Conservation (phyloP, 2,797 vertebrate genomes). For the Numenius phaeopus region DNA sequence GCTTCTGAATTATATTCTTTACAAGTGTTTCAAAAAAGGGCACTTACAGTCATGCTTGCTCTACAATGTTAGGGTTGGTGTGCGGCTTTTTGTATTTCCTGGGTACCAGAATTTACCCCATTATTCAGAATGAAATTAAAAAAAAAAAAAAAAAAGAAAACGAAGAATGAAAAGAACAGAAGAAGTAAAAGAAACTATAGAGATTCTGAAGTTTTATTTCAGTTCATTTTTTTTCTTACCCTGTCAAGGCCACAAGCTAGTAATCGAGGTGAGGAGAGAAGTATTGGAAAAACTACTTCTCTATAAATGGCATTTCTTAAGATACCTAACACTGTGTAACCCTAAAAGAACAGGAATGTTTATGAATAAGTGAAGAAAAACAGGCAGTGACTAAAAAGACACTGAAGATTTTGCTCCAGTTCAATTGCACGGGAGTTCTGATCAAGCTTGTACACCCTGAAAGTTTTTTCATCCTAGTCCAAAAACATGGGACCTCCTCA, state of each 20-base stretch:
- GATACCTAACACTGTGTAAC: neutral
- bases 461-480: neutral
- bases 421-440: neutral
- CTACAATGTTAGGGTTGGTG: neutral
- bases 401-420: neutral
- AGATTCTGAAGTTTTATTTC: neutral
- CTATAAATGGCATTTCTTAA: neutral
- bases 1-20: slow-evolving; percentile 21
- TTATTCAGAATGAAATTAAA: neutral
- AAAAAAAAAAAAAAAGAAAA: neutral
- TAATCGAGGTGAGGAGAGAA: neutral
- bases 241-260: neutral
- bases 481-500: neutral
- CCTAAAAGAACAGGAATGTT: neutral
- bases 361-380: neutral
- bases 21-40: neutral
- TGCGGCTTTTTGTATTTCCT: neutral
- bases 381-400: neutral
- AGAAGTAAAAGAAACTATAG: neutral
- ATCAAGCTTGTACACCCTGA: neutral
- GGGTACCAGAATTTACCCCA: accelerated
- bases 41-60: neutral
- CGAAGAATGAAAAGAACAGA: neutral
- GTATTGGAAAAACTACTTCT: neutral
- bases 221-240: neutral